Percentiles rank a stretch among this genome's conserved stretches.
Evolutionary conservation across 2,113 vertebrate species (phyloP).

Genomic region (Cephalopterus ornatus): DNA sequence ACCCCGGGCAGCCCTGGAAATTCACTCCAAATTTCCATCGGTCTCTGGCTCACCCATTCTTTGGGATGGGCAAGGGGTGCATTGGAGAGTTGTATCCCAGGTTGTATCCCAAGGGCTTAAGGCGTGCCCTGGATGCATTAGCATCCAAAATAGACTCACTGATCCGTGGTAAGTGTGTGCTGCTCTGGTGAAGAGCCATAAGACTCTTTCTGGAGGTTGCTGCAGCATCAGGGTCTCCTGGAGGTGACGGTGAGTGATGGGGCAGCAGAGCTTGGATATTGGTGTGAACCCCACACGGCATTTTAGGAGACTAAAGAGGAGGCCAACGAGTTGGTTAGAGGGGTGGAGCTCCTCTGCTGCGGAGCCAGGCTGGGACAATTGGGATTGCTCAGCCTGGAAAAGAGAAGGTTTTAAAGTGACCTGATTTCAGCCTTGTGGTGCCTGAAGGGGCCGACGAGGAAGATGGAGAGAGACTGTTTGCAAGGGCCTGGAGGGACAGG

Average conservation of each 20-base stretch:
- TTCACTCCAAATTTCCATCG: not conserved
- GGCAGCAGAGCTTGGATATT: not conserved
- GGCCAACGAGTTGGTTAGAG: not conserved
- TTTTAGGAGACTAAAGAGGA: not conserved
- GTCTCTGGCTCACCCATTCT: too few relatives aligned
- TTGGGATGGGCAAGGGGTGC: fast-evolving
- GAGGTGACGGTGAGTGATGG: not conserved
- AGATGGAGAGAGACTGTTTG: too few relatives aligned
- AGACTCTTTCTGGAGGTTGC: too few relatives aligned
- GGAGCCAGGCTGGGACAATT: not conserved
- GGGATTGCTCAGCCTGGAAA: not conserved
- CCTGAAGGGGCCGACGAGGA: not conserved
- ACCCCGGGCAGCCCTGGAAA: not conserved
- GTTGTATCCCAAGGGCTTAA: too few relatives aligned
- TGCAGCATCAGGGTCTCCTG: not conserved
- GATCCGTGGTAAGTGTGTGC: too few relatives aligned
- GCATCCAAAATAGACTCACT: not conserved
- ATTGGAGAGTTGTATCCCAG: fast-evolving
- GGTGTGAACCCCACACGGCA: fast-evolving
- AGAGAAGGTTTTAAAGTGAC: not conserved
- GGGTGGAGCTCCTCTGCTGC: not conserved
- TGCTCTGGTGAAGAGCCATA: not conserved
- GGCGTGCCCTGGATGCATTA: too few relatives aligned
- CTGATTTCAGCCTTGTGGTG: not conserved
- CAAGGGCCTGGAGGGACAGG: not conserved